Evolutionary conservation across 2,113 vertebrate species (phyloP), one percentile per base, ranked within the genome.

Genomic region (Actenoides hombroni): DNA sequence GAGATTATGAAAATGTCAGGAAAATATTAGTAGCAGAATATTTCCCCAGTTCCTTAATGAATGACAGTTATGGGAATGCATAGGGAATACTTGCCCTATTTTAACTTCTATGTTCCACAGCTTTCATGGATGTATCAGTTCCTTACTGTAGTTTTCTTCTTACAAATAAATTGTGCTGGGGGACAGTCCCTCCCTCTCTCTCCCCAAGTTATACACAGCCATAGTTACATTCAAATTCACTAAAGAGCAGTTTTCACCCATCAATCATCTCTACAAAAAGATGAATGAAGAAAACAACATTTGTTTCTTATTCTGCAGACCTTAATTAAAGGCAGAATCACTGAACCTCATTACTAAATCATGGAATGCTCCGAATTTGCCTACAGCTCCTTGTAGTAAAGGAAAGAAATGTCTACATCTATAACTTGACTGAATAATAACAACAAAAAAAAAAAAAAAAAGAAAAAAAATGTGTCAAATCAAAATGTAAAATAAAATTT

Each of bases 151-250:
- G 13, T 37, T 84, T 46, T 83, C 23, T 78, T 82, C 49, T 54
- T 35, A 76, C 23, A 85, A 78, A 85, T 76, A 90, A 65, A 37
- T 61, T 53, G 20, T 56, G 16, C 23, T 77, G 5, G 14, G 26
- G 26, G 2, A 1, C 0, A 2, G 44, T 46, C 29, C 11, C 13
- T 63, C 19, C 29, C 6, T 78, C 8, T 6, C 2, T 60, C 13
- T 61, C 6, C 23, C 10, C 4, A 69, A 11, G 48, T 51, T 51
- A 25, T 13, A 20, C 1, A 7, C 53, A 79, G 60, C 6, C 51
- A 64, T 40, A 63, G n/a, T 68, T 83, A 77, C 16, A 70, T 53
- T 71, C 40, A 51, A 18, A 63, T 84, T 81, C 68, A 61, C 64
- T 31, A 68, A 61, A 63, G 5, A 73, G 4, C 2, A 4, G 21